Evolutionary conservation across 2,113 vertebrate genomes (phyloP), one percentile per base, ranked within the genome.

Genomic region (Gallinago paraguaiae): DNA sequence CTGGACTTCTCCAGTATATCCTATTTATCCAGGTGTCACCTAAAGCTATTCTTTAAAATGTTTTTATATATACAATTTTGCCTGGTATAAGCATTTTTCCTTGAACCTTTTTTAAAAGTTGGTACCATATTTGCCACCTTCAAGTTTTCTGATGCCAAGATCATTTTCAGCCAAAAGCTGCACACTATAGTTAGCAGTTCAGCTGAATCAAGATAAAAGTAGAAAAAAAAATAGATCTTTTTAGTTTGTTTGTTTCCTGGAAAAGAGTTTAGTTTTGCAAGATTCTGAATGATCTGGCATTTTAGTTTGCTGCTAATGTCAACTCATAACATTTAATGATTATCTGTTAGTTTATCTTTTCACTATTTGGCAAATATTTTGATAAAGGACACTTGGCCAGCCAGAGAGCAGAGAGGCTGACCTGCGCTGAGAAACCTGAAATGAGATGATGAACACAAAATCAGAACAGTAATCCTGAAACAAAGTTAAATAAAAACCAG

Each of bases 271-370:
- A 41, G 41, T 80, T 94, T 85, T 93, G 57, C 67, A 72, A 89
- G 56, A 91, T 89, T 87, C 89, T 79, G 61, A 86, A 51, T 64
- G 70, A 82, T 76, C 79, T 90, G 84, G 63, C 74, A 93, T 95
- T 96, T 95, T 76, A 72, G 43, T 68, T 71, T 89, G 39, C 69
- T 89, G 84, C 30, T 93, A 64, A 86, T 94, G 84, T 79, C 74
- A 92, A 48, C 43, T 9, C 6, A 0, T 89, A 95, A 43, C 75
- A 85, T 95, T 92, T 91, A 88, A 83, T 92, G 70, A 84, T 95
- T 95, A 93, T 95, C 87, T 93, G 70, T 61, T 91, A 60, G 67
- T 70, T 95, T 82, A 50, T 94, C 75, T 72, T 87, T 92, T 65
- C 33, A 41, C 59, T 74, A 2, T 90, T 94, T 95, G 82, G 82